A percentile compares a stretch with the other conserved stretches of the same genome.
Evolutionary conservation across 2,113 vertebrate species (phyloP).

Genomic region (Sphyrna mokarran): DNA sequence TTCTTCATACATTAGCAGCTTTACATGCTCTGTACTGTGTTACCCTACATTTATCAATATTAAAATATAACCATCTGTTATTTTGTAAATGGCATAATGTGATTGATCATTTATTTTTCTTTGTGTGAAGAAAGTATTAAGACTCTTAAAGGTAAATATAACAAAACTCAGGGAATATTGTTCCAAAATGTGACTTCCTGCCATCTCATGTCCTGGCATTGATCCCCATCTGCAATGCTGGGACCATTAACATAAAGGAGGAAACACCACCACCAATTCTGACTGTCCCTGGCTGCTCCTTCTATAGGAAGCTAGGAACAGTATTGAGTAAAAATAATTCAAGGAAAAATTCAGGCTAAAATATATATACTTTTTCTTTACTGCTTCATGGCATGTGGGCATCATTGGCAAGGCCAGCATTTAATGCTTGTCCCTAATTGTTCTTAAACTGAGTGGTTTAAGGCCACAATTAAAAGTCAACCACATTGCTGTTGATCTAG

Average conservation of each 20-base stretch:
- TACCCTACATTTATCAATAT: neutral
- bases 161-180: neutral
- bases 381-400: too few relatives aligned
- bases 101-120: neutral
- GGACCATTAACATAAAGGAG: neutral
- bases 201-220: neutral
- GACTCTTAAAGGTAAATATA: neutral
- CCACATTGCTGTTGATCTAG: too few relatives aligned
- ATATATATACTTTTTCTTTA: too few relatives aligned
- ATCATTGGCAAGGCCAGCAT: too few relatives aligned
- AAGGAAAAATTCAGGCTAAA: too few relatives aligned
- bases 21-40: neutral
- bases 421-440: too few relatives aligned
- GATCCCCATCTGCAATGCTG: neutral
- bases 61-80: neutral
- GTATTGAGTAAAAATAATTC: neutral
- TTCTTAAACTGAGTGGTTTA: too few relatives aligned
- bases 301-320: neutral
- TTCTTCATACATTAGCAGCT: neutral
- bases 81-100: neutral
- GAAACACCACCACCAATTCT: neutral
- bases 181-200: neutral
- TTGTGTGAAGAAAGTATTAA: neutral
- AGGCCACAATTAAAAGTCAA: too few relatives aligned
- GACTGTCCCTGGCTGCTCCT: neutral